A percentile compares a stretch with the other conserved stretches of the same genome.
These are phyloP conservation scores for Ptilorrhoa leucosticta DNA, from an alignment of 2,113 vertebrate species.

Conservation along the genomic window DNA sequence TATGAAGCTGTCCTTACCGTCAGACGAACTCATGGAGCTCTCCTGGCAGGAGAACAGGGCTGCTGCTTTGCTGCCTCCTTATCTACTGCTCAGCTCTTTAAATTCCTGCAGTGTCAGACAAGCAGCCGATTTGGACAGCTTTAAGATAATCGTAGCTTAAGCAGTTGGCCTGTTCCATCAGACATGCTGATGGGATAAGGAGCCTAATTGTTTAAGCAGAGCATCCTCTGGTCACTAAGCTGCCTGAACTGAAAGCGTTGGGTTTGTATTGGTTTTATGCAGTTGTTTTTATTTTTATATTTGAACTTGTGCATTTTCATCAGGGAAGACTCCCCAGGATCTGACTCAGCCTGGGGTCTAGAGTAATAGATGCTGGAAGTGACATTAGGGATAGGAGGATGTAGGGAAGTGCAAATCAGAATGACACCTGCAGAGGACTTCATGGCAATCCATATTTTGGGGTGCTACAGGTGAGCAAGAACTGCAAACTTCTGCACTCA, in stretches of 20 bases:
- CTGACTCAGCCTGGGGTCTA: not conserved
- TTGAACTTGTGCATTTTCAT: not conserved
- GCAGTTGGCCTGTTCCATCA: not conserved
- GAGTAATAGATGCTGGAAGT: not conserved
- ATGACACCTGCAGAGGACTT: not conserved
- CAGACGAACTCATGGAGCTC: not conserved
- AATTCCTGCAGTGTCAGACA: not conserved
- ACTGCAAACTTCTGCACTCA: not conserved
- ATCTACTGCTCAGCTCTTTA: not conserved
- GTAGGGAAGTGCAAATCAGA: not conserved
- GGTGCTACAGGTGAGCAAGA: not conserved
- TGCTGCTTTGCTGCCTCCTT: not conserved
- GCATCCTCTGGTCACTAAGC: not conserved
- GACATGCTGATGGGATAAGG: slow-evolving; percentile 34
- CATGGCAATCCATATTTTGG: not conserved
- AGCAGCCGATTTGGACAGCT: not conserved
- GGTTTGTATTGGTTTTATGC: not conserved
- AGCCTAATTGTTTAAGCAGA: slow-evolving; percentile 9
- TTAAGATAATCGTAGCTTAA: slow-evolving; percentile 39
- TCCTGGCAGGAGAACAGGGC: not conserved
- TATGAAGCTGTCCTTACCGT: slow-evolving; percentile 2
- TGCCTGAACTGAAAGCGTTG: not conserved
- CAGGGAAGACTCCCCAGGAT: not conserved
- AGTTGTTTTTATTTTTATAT: not conserved
- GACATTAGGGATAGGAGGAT: not conserved